These are phyloP conservation scores for Scelioninae gen. 1 DNA, from an alignment of 2,888 invertebrate genomes.

Conservation along the genomic window DNA sequence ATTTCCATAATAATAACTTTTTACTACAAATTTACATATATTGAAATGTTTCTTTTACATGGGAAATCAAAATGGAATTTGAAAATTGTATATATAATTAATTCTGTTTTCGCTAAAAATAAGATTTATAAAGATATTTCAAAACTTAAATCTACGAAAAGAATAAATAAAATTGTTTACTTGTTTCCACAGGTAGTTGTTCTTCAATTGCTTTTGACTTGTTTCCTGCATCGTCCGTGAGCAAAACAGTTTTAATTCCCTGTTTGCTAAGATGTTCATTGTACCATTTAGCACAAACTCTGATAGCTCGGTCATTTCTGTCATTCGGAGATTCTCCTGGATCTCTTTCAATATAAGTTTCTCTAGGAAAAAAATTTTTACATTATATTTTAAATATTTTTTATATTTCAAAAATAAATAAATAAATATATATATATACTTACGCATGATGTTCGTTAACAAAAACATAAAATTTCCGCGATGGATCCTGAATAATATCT, in stretches of 20 bases:
- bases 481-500: constrained; percentile 91
- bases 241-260: constrained; percentile 88
- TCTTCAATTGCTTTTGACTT: constrained; percentile 89
- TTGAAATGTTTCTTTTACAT: too few relatives aligned
- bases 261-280: constrained; percentile 87
- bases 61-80: too few relatives aligned
- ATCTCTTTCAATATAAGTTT: constrained; percentile 93
- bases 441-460: constrained; percentile 98
- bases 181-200: constrained; percentile 89
- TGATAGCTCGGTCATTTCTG: constrained; percentile 95
- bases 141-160: too few relatives aligned
- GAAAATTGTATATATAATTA: too few relatives aligned
- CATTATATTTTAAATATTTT: too few relatives aligned
- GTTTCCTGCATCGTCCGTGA: constrained; percentile 94
- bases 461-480: constrained; percentile 94
- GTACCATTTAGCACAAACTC: constrained; percentile 93
- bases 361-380: constrained; percentile 85
- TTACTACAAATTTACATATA: too few relatives aligned
- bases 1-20: too few relatives aligned
- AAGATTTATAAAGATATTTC: too few relatives aligned
- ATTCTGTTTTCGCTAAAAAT: too few relatives aligned
- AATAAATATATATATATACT: constrained; percentile 76
- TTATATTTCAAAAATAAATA: too few relatives aligned
- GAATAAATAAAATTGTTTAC: constrained; percentile 84
- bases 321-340: constrained; percentile 94